Percentiles rank a stretch among this genome's conserved stretches.
Evolutionary conservation across 2,113 vertebrate genomes (phyloP).

Genomic region (Merops nubicus): DNA sequence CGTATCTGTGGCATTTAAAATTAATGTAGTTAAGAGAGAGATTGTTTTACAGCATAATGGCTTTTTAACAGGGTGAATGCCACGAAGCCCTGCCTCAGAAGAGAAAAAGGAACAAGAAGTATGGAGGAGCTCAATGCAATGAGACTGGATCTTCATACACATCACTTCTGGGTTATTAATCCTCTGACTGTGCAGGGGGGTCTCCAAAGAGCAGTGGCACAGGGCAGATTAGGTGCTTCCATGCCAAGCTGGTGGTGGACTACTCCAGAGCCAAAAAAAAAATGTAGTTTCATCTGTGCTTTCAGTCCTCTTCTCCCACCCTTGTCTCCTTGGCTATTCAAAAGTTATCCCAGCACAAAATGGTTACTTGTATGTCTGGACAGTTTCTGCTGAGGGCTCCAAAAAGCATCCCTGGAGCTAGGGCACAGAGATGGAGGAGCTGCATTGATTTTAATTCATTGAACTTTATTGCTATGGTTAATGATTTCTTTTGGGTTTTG

Average conservation of each 20-base stretch:
- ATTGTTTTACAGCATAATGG: constrained; percentile 39
- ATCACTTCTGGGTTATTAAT: too few relatives aligned
- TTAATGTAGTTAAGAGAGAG: constrained; percentile 49
- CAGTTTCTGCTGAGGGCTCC: background rate
- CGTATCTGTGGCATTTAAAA: constrained; percentile 63
- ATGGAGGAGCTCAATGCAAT: background rate
- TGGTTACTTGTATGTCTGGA: accelerated
- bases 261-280: background rate
- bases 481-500: background rate
- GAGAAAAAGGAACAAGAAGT: background rate
- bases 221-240: background rate
- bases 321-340: background rate
- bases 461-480: background rate
- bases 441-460: background rate
- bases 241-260: background rate
- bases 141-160: too few relatives aligned
- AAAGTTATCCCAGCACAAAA: background rate
- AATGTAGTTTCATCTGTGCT: background rate
- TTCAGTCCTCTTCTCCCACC: background rate
- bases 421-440: background rate
- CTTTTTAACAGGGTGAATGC: constrained; percentile 39
- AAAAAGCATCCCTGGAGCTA: background rate
- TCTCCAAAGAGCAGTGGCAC: background rate
- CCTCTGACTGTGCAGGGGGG: too few relatives aligned
- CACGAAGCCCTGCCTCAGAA: background rate